These are phyloP conservation scores for Stenodema calcarata DNA, from an alignment of 2,888 invertebrate genomes.

Conservation along the genomic window DNA sequence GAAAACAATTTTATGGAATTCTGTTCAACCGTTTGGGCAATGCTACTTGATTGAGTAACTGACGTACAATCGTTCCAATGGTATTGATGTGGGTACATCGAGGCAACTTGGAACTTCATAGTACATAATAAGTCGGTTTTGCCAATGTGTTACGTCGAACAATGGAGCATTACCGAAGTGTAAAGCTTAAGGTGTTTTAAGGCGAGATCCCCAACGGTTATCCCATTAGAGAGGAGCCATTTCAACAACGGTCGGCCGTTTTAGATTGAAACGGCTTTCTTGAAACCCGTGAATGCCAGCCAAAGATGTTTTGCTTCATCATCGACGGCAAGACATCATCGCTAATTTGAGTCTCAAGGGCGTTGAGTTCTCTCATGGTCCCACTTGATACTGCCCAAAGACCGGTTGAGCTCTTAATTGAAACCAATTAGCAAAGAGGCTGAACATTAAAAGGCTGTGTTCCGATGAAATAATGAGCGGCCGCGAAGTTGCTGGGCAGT, in stretches of 20 bases:
- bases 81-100: too few relatives aligned
- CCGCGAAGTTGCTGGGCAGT: not conserved
- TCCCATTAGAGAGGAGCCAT: too few relatives aligned
- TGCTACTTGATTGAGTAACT: too few relatives aligned
- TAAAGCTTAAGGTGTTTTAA: too few relatives aligned
- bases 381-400: not conserved
- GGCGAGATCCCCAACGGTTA: not conserved
- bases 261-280: not conserved
- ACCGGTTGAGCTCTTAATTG: constrained; percentile 13
- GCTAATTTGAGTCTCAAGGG: not conserved
- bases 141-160: too few relatives aligned
- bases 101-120: too few relatives aligned
- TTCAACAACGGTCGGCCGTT: too few relatives aligned
- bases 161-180: too few relatives aligned
- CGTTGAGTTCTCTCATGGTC: not conserved
- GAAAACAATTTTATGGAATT: too few relatives aligned
- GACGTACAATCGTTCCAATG: too few relatives aligned
- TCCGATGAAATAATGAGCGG: not conserved
- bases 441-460: not conserved
- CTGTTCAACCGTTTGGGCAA: too few relatives aligned
- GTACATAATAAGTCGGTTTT: too few relatives aligned
- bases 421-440: not conserved
- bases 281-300: not conserved
- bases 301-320: not conserved
- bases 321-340: not conserved